A percentile compares a stretch with the other conserved stretches of the same genome.
phyloP scores from a whole-genome alignment of 1,140 invertebrate genomes.

The Nebria ingens region DNA sequence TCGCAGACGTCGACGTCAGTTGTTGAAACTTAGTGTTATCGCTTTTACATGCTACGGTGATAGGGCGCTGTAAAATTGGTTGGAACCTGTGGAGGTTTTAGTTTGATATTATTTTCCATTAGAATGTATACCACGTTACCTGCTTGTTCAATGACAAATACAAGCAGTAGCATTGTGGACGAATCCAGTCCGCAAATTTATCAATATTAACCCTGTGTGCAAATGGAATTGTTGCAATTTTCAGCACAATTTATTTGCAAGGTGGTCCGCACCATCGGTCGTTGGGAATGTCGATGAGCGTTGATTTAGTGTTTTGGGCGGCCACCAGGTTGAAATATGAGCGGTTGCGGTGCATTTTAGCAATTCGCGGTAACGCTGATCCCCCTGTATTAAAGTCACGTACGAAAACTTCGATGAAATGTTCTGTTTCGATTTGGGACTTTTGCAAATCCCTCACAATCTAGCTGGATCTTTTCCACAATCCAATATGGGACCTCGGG shows the following conservation, averaged over 20 bases:
- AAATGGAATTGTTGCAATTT: not conserved
- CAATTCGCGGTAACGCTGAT: not conserved
- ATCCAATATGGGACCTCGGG: constrained; percentile 32
- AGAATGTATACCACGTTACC: too few relatives aligned
- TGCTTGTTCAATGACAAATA: too few relatives aligned
- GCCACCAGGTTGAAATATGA: not conserved
- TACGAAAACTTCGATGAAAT: constrained; percentile 33
- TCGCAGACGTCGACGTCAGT: too few relatives aligned
- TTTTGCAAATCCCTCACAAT: constrained; percentile 34
- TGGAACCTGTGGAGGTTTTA: too few relatives aligned
- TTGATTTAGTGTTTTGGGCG: not conserved
- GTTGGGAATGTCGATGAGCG: too few relatives aligned
- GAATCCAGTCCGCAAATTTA: not conserved
- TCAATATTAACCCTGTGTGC: not conserved
- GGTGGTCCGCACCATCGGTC: not conserved
- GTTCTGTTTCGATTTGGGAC: constrained; percentile 35
- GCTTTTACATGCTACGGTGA: too few relatives aligned
- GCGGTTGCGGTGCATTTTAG: not conserved
- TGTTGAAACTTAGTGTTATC: too few relatives aligned
- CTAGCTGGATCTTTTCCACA: constrained; percentile 31
- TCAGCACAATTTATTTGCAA: not conserved
- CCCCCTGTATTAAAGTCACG: constrained; percentile 34
- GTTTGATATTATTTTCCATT: too few relatives aligned
- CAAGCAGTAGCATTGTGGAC: too few relatives aligned
- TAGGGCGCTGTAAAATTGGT: too few relatives aligned